Evolutionary conservation across 2,113 vertebrate species (phyloP), one percentile per base, ranked within the genome.

Genomic region (Rhombomys opimus): DNA sequence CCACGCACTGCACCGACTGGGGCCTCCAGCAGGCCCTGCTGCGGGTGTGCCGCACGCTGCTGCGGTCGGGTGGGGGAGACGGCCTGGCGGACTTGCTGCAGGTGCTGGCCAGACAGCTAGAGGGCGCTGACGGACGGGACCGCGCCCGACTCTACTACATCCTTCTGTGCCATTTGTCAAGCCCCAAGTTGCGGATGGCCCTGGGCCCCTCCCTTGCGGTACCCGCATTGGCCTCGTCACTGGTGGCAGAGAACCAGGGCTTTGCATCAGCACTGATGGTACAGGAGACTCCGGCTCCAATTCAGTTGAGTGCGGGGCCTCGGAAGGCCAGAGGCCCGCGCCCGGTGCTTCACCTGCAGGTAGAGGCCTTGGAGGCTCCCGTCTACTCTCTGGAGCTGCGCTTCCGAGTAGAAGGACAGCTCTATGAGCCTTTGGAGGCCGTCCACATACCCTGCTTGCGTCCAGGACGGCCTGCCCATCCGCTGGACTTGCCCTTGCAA

Each of bases 61-160:
- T 99, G 30, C 96, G 98, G 18, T 98, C 98, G 3, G 98, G 99
- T 0, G 91, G 59, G 0, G 97, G 96, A 1, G 96, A 98, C 1
- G 98, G 99, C 92, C 97, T 99, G 96, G 98, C 99, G 0, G 98
- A 99, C 85, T 94, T 99, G 89, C 97, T 99, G 89, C 99, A 99
- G 96, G 97, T 97, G 10, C 96, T 99, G 54, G 93, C 98, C 78
- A 88, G 97, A 54, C 88, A 88, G 93, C 99, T 99, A 9, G 98
- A 98, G 1, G 99, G 99, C 97, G 98, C 98, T 0, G 99, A 99
- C n/a, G 98, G 99, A 59, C 98, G 98, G 80, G 99, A 99, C 94
- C 99, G 98, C 0, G 99, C 99, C 20, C 98, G 99, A 22, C 98
- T 99, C 30, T 99, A 99, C 97, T 99, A 99, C 96, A 97, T 98